A percentile compares a stretch with the other conserved stretches of the same genome.
Evolutionary conservation across 2,113 vertebrate genomes (phyloP).

Genomic region (Serinus canaria): DNA sequence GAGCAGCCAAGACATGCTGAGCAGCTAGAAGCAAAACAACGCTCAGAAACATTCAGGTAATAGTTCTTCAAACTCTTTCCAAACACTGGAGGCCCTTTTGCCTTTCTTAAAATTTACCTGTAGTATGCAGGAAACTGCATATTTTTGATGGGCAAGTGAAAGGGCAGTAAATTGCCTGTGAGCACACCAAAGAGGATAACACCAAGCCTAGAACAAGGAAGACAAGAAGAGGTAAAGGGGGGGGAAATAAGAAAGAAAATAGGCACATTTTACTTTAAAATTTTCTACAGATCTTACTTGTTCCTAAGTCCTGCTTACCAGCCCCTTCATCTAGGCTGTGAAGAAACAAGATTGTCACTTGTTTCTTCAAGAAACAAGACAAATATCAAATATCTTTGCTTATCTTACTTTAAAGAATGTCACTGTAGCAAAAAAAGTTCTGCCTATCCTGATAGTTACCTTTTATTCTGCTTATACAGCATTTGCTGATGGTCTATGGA

Average conservation of each 20-base stretch:
- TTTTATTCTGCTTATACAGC: not conserved
- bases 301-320: not conserved
- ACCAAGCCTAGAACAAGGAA: not conserved
- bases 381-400: not conserved
- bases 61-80: not conserved
- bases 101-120: constrained; percentile 5
- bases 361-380: not conserved
- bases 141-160: not conserved
- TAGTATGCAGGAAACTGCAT: not conserved
- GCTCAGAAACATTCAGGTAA: not conserved
- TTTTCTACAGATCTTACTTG: not conserved
- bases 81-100: not conserved
- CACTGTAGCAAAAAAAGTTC: not conserved
- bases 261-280: not conserved
- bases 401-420: not conserved
- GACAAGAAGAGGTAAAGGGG: not conserved
- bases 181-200: not conserved
- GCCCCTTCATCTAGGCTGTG: not conserved
- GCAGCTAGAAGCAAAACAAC: constrained; percentile 13
- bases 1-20: constrained; percentile 72
- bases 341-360: not conserved
- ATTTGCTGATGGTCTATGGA: not conserved
- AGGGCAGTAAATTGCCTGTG: not conserved
- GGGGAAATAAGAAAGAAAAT: not conserved
- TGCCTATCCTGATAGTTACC: not conserved